These are phyloP conservation scores for Megaceryle alcyon DNA, from an alignment of 2,797 vertebrate species.

Conservation along the genomic window DNA sequence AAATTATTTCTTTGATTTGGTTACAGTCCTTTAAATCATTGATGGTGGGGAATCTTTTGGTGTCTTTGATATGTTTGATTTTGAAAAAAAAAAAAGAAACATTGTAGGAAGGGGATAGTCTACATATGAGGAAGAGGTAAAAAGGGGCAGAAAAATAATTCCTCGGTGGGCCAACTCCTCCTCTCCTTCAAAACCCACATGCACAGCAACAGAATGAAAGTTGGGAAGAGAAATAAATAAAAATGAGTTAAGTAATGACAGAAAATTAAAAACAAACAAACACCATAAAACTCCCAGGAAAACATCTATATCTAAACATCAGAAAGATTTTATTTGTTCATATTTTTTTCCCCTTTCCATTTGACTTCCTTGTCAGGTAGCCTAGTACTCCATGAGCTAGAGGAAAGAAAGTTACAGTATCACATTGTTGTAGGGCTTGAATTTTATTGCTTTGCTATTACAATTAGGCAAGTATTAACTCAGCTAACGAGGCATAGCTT, in stretches of 20 bases:
- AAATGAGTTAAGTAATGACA: background rate
- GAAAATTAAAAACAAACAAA: background rate
- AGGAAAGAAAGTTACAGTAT: conserved; percentile 44
- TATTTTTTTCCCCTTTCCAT: background rate
- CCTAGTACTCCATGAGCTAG: conserved; percentile 6
- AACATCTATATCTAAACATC: background rate
- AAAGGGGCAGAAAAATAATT: background rate
- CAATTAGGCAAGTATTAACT: conserved; percentile 58
- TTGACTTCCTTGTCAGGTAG: conserved; percentile 41
- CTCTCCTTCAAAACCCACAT: background rate
- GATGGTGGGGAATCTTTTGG: background rate
- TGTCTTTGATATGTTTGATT: fast-evolving
- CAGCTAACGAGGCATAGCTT: conserved; percentile 26
- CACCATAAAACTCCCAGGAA: background rate
- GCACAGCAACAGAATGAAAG: background rate
- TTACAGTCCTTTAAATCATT: background rate
- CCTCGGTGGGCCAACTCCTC: background rate
- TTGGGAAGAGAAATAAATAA: background rate
- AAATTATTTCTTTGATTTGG: background rate
- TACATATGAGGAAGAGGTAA: background rate
- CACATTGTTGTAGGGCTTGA: conserved; percentile 37
- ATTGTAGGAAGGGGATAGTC: fast-evolving
- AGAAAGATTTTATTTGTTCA: conserved; percentile 6
- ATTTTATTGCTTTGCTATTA: conserved; percentile 61
- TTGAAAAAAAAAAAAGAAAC: background rate